These are phyloP conservation scores for Poeciliopsis turneri DNA, from an alignment of 2,797 vertebrate genomes.

Conservation along the genomic window DNA sequence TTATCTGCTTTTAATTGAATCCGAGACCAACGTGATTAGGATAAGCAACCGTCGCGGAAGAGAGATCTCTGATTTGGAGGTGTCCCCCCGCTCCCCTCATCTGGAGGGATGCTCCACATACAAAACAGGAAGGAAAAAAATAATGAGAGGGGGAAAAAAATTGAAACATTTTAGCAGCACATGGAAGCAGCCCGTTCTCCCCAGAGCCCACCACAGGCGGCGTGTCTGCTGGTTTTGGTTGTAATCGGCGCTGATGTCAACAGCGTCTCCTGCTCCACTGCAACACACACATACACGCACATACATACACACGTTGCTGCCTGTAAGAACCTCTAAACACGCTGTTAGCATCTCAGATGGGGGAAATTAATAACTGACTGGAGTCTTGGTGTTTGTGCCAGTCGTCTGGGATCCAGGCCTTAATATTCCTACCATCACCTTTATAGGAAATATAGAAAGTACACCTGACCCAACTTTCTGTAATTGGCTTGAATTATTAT, in stretches of 20 bases:
- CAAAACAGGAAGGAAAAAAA: slow-evolving; percentile 12
- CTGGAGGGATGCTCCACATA: slow-evolving; percentile 54
- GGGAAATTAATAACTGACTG: background rate
- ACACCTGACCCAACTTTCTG: background rate
- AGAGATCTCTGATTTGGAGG: slow-evolving; percentile 4
- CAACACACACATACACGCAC: too few species aligned
- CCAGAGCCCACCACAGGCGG: slow-evolving; percentile 44
- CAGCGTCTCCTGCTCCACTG: slow-evolving; percentile 21
- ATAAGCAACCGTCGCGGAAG: slow-evolving; percentile 3
- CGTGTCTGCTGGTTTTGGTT: slow-evolving; percentile 38
- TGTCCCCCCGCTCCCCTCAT: background rate
- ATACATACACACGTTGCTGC: background rate
- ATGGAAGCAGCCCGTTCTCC: slow-evolving; percentile 28
- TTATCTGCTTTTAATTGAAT: slow-evolving; percentile 38
- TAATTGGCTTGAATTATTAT: too few species aligned
- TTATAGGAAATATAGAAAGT: background rate
- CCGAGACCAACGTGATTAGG: background rate
- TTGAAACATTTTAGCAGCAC: slow-evolving; percentile 46
- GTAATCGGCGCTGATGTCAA: slow-evolving; percentile 53
- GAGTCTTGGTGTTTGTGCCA: background rate
- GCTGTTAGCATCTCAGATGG: background rate
- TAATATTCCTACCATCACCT: background rate
- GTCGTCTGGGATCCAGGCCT: background rate
- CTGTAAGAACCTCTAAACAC: background rate
- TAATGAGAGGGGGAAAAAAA: slow-evolving; percentile 29